Base-by-base conservation (phyloP, 2,797 vertebrate genomes). In the Leuciscus waleckii region DNA sequence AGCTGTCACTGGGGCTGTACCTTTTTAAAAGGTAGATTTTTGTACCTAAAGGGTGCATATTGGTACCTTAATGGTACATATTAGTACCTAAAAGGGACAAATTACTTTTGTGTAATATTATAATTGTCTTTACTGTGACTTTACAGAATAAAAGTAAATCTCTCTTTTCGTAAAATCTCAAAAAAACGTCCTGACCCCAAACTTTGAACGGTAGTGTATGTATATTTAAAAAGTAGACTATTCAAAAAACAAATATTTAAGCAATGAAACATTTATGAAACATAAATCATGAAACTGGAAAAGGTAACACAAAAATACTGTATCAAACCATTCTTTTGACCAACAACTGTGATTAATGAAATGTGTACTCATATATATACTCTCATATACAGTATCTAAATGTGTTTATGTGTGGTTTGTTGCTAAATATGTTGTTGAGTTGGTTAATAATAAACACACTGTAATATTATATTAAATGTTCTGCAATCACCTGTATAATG, bases 401-500 rank as follows among this genome's bases (percentile, higher is more conserved):
- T 7, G 37, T 21, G 37, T 61, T 56, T 37, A 41, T 26, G 32
- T 68, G 29, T 19, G 7, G 4, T 13, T 69, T 69, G 19, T 69
- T 69, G 16, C n/a, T 19, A 58, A 39, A n/a, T 58, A 56, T 51
- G 1, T 21, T 35, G 69, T 16, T 26, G 2, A 19, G 26, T 14
- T 51, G 8, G 11, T 37, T 58, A 39, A 77, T 26, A 58, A 58
- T n/a, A n/a, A n/a, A 16, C 51, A 76, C 13, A 5, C 71, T 32
- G 9, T 26, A 49, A 10, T 32, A 46, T 21, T 1, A 39, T 23
- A 23, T 11, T 2, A 21, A 69, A 32, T 69, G 13, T 13, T 37
- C 17, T 2, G 46, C 88, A 79, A 71, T 79, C 87, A 98, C 97
- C 97, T 97, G 96, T 97, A 98, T 69, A 98, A 92, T 1, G 97